A percentile compares a stretch with the other conserved stretches of the same genome.
Conservation (phyloP, 2,888 invertebrate genomes). For the Scaptomyza reducta region DNA sequence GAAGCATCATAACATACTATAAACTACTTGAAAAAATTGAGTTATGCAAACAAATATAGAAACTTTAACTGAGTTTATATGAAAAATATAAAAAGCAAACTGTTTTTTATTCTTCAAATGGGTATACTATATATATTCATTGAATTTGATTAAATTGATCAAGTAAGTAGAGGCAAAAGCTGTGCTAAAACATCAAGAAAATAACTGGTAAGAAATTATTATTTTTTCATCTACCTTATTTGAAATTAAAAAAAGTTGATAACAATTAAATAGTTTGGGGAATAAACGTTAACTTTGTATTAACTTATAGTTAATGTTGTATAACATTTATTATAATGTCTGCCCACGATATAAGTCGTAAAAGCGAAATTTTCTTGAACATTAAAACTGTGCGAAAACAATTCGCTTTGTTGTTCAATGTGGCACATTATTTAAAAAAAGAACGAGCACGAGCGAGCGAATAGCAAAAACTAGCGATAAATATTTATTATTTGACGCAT, state of each 20-base stretch:
- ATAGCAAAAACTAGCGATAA: slow-evolving; percentile 48
- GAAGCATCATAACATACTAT: slow-evolving; percentile 9
- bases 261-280: neutral
- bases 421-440: slow-evolving; percentile 50
- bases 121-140: too few relatives aligned
- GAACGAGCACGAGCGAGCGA: neutral
- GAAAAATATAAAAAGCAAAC: neutral
- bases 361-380: slow-evolving; percentile 32
- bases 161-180: too few relatives aligned
- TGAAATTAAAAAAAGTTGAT: neutral
- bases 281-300: neutral
- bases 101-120: neutral
- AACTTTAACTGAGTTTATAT: slow-evolving; percentile 51
- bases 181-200: too few relatives aligned
- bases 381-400: slow-evolving; percentile 44
- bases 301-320: neutral
- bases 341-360: slow-evolving; percentile 45
- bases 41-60: slow-evolving; percentile 58
- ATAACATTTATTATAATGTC: slow-evolving; percentile 6
- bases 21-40: slow-evolving; percentile 34
- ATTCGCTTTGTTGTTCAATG: slow-evolving; percentile 41
- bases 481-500: slow-evolving; percentile 67
- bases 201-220: too few relatives aligned
- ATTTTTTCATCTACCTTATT: too few relatives aligned
- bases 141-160: too few relatives aligned